Base-by-base conservation (phyloP, 2,113 vertebrate genomes). In the Cyanoliseus patagonus region DNA sequence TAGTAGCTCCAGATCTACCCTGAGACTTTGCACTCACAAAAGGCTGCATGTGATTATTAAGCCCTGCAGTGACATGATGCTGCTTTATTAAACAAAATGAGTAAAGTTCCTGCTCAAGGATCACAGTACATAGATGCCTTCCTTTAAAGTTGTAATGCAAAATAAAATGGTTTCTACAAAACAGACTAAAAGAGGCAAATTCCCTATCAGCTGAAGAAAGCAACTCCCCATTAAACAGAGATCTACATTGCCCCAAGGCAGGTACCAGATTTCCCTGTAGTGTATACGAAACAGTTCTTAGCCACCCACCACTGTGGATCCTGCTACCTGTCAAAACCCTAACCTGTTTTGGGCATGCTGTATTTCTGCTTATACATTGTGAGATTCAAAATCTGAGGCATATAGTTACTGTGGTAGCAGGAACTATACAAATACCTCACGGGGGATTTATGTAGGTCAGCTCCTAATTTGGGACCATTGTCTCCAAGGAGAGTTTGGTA, bases 291-390 rank as follows among this genome's bases (percentile, higher is more conserved):
- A 66, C 30, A 22, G 17, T 17, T 74, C 37, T 61, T 19, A 35
- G 73, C 30, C 19, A 4, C 46, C 42, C 46, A 42, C n/a, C 7
- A 3, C 22, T 35, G 51, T 63, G 42, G 27, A 64, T 79, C 42
- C 57, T 2, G 1, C 62, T 73, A 44, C 52, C 35, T 42, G 18
- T 55, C 39, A 85, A 72, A 94, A 61, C 4, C 10, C 19, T 55
- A 3, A 67, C 37, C 30, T 57, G 39, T 46, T 74, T 11, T 41
- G 17, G 20, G 22, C 53, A 66, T 28, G 5, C 0, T 5, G 0
- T 42, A 42, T 68, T 86, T 89, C 52, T 1, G 1, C 30, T 64
- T 30, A 20, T 46, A 30, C 2, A 4, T 19, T 53, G 67, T 23
- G 61, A 47, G 4, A 55, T 20, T 63, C 24, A 47, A 82, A 73